Conservation (phyloP, 2,888 invertebrate species). For the Acrocyrtus sp. region DNA sequence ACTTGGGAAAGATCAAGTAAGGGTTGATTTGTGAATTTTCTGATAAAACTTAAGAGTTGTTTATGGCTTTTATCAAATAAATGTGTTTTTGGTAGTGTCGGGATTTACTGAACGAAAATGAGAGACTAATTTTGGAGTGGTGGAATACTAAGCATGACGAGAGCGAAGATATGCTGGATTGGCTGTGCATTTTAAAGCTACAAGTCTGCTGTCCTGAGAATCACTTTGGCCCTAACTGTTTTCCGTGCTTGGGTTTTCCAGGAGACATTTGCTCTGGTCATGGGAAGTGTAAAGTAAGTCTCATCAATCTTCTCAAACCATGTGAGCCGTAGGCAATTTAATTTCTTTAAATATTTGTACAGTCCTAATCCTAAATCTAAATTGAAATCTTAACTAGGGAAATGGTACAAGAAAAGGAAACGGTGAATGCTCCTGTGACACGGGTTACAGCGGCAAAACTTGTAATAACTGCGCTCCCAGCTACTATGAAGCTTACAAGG, state of each 20-base stretch:
- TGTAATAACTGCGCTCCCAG: conserved; percentile 83
- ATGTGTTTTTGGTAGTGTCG: too few relatives aligned
- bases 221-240: conserved; percentile 85
- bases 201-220: conserved; percentile 85
- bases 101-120: conserved; percentile 82
- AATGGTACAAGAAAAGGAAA: conserved; percentile 93
- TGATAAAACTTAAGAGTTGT: not conserved
- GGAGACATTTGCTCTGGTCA: conserved; percentile 81
- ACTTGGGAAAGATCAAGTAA: too few relatives aligned
- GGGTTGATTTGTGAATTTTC: conserved; percentile 5
- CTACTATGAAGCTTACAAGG: conserved; percentile 79
- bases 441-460: conserved; percentile 80
- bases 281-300: conserved; percentile 77
- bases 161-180: conserved; percentile 74
- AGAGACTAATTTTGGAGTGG: conserved; percentile 86
- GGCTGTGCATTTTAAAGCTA: conserved; percentile 82
- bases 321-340: not conserved
- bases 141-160: conserved; percentile 77
- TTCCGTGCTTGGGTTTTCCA: conserved; percentile 80
- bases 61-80: not conserved
- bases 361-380: too few relatives aligned
- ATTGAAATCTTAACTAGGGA: conserved; percentile 74
- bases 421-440: conserved; percentile 87
- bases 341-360: not conserved
- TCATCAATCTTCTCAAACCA: not conserved